Base-by-base conservation (phyloP, 37 sponge, comb jelly and placozoan species). In the Ianthella basta region DNA sequence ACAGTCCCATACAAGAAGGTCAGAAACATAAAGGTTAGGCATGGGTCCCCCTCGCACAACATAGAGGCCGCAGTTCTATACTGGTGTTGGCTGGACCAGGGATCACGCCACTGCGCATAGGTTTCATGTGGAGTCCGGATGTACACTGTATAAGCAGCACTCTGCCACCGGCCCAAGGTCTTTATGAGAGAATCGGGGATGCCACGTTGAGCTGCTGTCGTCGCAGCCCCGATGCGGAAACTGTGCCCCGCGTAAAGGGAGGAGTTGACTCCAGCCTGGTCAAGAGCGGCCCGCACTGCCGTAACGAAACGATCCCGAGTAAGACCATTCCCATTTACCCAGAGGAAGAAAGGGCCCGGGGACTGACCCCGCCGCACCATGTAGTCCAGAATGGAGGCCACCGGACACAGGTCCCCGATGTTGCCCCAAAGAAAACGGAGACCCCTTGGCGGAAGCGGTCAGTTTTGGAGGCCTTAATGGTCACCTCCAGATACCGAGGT, bases 161-260 rank as follows among this genome's bases (percentile, higher is more conserved):
- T 79, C 56, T 50, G 56, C 80, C 56, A 79, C 10, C 80, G 55
- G 4, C 80, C 80, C 56, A 79, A 8, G 1, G 56, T 79, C 33
- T 54, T 44, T 55, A 79, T 79, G 4, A 55, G 56, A 18, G 56
- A 79, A 55, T 79, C 56, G 4, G 56, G 56, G 24, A 79, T 23
- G 15, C 80, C 56, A 25, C 56, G 6, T 18, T 19, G 30, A 33
- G 80, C 55, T 37, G 73, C 73, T 4, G 80, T 55, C 55, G 80
- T 79, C 3, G 80, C 80, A 8, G 27, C 80, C 55, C 80, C 56
- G 23, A 79, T 79, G 4, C 56, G 55, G 56, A 79, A 79, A 6
- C 56, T 55, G 56, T 79, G 80, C 4, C 80, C 80, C 30, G 56
- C 54, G 56, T 79, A 79, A 23, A 37, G 27, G 10, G 19, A 16